Conservation (phyloP, 2,797 vertebrate species). For the Cetoscarus ocellatus region DNA sequence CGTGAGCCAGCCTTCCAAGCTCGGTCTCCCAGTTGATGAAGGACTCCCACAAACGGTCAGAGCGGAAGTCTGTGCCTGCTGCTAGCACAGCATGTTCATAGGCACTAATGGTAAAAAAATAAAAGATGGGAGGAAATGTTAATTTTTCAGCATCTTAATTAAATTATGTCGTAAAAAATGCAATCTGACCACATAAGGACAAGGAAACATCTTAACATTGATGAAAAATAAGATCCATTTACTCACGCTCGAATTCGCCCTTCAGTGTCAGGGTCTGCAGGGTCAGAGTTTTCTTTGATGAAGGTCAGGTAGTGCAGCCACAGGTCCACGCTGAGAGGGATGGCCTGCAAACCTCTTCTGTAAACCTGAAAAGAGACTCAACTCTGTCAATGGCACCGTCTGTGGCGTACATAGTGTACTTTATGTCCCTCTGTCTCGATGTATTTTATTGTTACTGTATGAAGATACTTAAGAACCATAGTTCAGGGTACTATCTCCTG, state of each 20-base stretch:
- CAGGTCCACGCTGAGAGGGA: constrained; percentile 98
- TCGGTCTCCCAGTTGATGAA: constrained; percentile 96
- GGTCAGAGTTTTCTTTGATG: constrained; percentile 95
- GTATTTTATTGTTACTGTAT: not conserved
- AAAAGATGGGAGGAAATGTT: not conserved
- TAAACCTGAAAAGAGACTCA: constrained; percentile 87
- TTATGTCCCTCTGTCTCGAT: not conserved
- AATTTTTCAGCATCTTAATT: not conserved
- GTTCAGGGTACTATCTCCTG: not conserved
- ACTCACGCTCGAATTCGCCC: constrained; percentile 94
- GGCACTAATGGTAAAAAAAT: constrained; percentile 79
- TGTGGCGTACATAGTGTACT: not conserved
- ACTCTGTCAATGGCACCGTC: not conserved
- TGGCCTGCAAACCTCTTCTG: constrained; percentile 96
- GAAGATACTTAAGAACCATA: not conserved
- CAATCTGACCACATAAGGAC: too few species aligned
- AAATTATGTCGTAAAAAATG: too few species aligned
- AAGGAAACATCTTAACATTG: not conserved
- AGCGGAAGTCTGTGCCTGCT: constrained; percentile 97
- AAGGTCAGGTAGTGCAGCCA: constrained; percentile 98
- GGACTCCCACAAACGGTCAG: constrained; percentile 97
- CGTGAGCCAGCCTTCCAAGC: constrained; percentile 90
- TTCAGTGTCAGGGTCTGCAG: constrained; percentile 89
- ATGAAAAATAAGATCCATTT: not conserved
- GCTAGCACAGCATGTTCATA: constrained; percentile 96